Conservation (phyloP, 2,797 vertebrate genomes). For the Mormyrops boulengeri region DNA sequence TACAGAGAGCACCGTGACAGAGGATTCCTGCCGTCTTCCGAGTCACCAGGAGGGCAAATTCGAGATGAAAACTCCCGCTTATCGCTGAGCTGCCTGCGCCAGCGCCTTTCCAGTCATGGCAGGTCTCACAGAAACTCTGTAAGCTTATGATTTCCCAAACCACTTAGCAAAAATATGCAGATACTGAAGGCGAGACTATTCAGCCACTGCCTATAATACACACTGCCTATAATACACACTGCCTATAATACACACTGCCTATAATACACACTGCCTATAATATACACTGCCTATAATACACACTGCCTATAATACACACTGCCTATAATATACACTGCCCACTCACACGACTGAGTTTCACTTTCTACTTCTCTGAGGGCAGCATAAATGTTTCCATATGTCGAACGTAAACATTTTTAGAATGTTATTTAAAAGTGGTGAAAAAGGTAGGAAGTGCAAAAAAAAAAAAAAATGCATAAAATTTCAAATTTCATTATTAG, state of each 20-base stretch:
- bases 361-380: not conserved
- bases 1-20: not conserved
- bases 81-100: not conserved
- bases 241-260: too few species aligned
- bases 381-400: not conserved
- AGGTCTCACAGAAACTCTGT: not conserved
- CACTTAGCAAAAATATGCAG: not conserved
- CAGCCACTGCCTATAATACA: not conserved
- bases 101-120: not conserved
- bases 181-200: not conserved
- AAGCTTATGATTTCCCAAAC: constrained; percentile 1
- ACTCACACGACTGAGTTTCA: not conserved
- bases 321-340: not conserved
- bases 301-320: too few species aligned
- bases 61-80: not conserved
- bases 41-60: not conserved
- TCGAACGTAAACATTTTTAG: not conserved
- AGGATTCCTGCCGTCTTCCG: not conserved
- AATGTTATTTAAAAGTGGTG: not conserved
- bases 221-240: too few species aligned
- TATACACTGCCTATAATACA: too few species aligned
- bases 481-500: not conserved
- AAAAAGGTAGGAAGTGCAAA: not conserved
- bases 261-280: too few species aligned
- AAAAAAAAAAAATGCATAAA: not conserved